Evolutionary conservation across 2,888 invertebrate genomes (phyloP).

Genomic region (Oscheius myriophilus): DNA sequence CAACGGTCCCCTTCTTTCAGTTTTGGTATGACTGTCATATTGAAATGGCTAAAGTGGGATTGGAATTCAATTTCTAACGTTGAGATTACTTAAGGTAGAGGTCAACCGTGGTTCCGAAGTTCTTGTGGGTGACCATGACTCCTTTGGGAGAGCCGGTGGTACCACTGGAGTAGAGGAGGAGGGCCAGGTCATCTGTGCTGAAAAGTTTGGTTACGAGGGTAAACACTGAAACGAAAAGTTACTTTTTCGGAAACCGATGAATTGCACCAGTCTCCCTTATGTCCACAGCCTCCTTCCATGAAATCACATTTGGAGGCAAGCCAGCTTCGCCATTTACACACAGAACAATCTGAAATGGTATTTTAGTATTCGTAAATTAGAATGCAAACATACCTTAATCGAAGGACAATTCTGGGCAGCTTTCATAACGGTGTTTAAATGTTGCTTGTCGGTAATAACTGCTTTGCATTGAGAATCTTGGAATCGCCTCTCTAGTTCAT

Average conservation of each 20-base stretch:
- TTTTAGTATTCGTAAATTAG: neutral
- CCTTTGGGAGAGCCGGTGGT: constrained; percentile 87
- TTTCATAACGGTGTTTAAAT: constrained; percentile 44
- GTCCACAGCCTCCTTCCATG: constrained; percentile 17
- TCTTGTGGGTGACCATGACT: constrained; percentile 80
- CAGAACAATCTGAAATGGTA: constrained; percentile 24
- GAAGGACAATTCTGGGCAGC: constrained; percentile 39
- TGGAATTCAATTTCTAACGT: too few relatives aligned
- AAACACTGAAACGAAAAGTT: neutral
- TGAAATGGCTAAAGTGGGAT: constrained; percentile 4
- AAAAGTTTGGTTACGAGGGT: neutral
- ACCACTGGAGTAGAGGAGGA: constrained; percentile 75
- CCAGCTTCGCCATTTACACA: constrained; percentile 11
- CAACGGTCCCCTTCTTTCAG: neutral
- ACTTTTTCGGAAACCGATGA: constrained; percentile 17
- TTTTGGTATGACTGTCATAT: neutral
- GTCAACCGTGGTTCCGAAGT: constrained; percentile 75
- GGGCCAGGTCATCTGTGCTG: constrained; percentile 39
- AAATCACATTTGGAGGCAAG: constrained; percentile 28
- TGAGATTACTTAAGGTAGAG: constrained; percentile 37
- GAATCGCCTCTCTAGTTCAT: constrained; percentile 54
- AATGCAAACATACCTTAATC: constrained; percentile 18
- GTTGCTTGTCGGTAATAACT: constrained; percentile 42
- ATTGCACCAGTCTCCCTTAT: neutral
- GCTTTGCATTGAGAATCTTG: constrained; percentile 41